Conservation (phyloP, 2,797 vertebrate genomes). For the Periparus ater region DNA sequence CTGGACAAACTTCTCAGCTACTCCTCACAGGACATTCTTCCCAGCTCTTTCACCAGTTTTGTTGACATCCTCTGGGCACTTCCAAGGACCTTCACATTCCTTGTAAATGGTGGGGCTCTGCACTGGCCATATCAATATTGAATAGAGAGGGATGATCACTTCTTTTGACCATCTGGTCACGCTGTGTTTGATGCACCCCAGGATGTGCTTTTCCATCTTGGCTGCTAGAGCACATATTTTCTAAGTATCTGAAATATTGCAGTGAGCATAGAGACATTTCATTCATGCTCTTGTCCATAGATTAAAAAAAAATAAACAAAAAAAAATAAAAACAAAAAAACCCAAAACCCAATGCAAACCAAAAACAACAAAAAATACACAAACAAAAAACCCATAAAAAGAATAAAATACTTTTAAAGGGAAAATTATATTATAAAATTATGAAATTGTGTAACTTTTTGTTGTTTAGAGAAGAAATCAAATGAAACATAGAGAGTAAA, state of each 20-base stretch:
- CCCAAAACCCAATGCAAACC: not conserved
- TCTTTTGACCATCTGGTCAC: not conserved
- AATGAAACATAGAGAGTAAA: not conserved
- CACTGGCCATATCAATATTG: accelerated
- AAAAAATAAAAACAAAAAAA: too few relatives aligned
- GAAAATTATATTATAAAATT: not conserved
- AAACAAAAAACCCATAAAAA: not conserved
- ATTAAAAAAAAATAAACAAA: not conserved
- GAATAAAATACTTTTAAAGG: not conserved
- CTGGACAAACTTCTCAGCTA: not conserved
- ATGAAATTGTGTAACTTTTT: not conserved
- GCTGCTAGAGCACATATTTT: not conserved
- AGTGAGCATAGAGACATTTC: not conserved
- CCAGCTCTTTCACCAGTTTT: not conserved
- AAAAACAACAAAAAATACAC: too few relatives aligned
- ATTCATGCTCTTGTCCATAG: not conserved
- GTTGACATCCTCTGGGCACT: not conserved
- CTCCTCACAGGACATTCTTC: not conserved
- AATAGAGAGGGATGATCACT: not conserved
- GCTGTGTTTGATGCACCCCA: not conserved
- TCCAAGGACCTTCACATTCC: not conserved
- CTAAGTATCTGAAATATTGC: not conserved
- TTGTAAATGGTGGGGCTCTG: not conserved
- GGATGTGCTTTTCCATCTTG: not conserved
- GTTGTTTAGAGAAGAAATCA: not conserved